phyloP scores from a whole-genome alignment of 2,888 invertebrate genomes.

The Crossocerus cetratus region DNA sequence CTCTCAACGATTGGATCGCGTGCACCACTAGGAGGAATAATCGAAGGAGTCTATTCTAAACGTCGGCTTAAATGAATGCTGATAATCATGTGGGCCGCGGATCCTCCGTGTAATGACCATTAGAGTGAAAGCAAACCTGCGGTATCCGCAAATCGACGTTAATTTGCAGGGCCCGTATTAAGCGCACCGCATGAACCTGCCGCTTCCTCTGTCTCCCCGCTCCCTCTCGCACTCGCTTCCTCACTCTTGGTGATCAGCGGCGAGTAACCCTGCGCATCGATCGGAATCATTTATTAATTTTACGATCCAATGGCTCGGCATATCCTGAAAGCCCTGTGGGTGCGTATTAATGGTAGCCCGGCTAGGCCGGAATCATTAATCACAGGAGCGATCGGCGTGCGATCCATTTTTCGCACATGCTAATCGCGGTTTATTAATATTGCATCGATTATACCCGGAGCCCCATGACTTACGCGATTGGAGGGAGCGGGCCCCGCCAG shows the following conservation, averaged over 20 bases:
- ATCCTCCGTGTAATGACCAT: conserved; percentile 33
- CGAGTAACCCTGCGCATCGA: conserved; percentile 43
- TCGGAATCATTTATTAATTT: conserved; percentile 59
- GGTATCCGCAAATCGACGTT: conserved; percentile 31
- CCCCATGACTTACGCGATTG: conserved; percentile 46
- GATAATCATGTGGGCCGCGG: conserved; percentile 18
- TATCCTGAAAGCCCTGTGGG: conserved; percentile 37
- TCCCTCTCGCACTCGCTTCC: no score
- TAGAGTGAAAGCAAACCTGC: conserved; percentile 24
- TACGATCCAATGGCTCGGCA: conserved; percentile 57
- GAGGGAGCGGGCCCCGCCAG: conserved; percentile 23
- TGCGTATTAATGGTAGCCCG: conserved; percentile 22
- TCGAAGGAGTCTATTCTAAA: conserved; percentile 2
- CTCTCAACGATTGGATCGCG: background rate
- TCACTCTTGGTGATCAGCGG: conserved; percentile 33
- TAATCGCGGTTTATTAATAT: conserved; percentile 65
- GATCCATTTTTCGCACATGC: conserved; percentile 61
- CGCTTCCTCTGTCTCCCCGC: no score
- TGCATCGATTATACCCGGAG: conserved; percentile 59
- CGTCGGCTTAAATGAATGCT: conserved; percentile 1
- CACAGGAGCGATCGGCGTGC: conserved; percentile 49
- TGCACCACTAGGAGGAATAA: conserved; percentile 1
- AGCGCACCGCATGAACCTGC: conserved; percentile 24
- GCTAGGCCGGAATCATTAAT: conserved; percentile 51
- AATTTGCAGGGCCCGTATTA: conserved; percentile 42